Base-by-base conservation (phyloP, 2,797 vertebrate species). In the Chelonia mydas region DNA sequence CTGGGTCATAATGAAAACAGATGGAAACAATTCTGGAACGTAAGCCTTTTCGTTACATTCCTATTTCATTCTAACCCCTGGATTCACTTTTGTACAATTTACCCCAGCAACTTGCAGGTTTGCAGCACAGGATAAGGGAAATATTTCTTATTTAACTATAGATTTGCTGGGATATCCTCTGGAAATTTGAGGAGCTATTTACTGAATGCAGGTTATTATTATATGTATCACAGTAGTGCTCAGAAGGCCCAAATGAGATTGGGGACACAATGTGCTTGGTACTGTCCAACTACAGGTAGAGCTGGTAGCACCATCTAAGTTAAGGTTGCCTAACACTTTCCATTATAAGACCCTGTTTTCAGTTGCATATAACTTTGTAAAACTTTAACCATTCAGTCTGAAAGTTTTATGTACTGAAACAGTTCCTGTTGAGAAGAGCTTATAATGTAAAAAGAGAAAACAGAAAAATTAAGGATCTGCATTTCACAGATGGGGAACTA, bases 191-290 rank as follows among this genome's bases (percentile, higher is more conserved):
- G 92, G 82, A 95, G 82, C 89, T 87, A 93, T 95, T 95, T 88
- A 33, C 90, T 97, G 96, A 97, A 97, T 95, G 94, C 95, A 96
- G 95, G 55, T 92, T 94, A 94, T 97, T 97, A 95, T 97, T 93
- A 41, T 41, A 41, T 92, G 92, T 85, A 0, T 81, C 81, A 88
- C 83, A 92, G 95, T 74, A 94, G 94, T 90, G 81, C n/a, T 3
- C 57, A 12, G 59, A 84, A 93, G 94, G 47, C 76, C 87, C 17
- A 88, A 81, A 95, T 88, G 87, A 81, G 55, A 59, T 90, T 74
- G 86, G 92, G 68, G 37, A 37, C 94, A n/a, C 72, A 2, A 57
- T 0, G 47, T 84, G 92, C 57, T 68, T 0, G 2, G 89, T 49
- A 76, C 49, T 4, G 94, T 6, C 81, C 84, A 83, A 9, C 49